phyloP scores from a whole-genome alignment of 2,888 invertebrate species.

The Phortica okadai region DNA sequence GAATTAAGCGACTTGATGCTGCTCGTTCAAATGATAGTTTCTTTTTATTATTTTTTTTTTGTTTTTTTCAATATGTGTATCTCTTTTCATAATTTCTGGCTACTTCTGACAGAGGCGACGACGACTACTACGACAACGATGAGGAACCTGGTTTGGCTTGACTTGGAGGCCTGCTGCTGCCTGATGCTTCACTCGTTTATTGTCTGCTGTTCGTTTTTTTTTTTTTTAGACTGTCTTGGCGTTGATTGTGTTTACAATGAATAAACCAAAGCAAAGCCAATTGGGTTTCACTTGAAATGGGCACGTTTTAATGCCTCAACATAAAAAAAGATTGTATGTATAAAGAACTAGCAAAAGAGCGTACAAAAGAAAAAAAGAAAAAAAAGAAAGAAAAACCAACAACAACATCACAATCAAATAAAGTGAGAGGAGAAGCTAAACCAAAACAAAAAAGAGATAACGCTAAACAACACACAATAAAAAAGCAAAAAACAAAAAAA shows the following conservation, averaged over 20 bases:
- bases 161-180: not conserved
- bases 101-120: not conserved
- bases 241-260: slow-evolving; percentile 32
- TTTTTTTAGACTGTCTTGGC: slow-evolving; percentile 1
- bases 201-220: not conserved
- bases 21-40: not conserved
- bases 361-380: not conserved
- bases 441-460: slow-evolving; percentile 2
- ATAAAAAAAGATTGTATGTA: slow-evolving; percentile 18
- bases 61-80: slow-evolving; percentile 13
- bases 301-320: slow-evolving; percentile 34
- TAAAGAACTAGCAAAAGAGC: slow-evolving; percentile 8
- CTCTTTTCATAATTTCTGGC: slow-evolving; percentile 14
- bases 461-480: not conserved
- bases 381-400: slow-evolving; percentile 8
- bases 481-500: slow-evolving; percentile 4
- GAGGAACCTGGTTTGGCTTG: slow-evolving; percentile 4
- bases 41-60: not conserved
- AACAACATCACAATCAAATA: not conserved
- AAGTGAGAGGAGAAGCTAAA: slow-evolving; percentile 1
- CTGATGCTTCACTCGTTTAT: not conserved
- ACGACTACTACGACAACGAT: slow-evolving; percentile 2
- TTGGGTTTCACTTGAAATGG: slow-evolving; percentile 31
- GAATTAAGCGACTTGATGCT: slow-evolving; percentile 1
- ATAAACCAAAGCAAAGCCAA: slow-evolving; percentile 31